Evolutionary conservation across 2,888 invertebrate species (phyloP), one percentile per base, ranked within the genome.

Genomic region (Eumacrocentrus americanus): DNA sequence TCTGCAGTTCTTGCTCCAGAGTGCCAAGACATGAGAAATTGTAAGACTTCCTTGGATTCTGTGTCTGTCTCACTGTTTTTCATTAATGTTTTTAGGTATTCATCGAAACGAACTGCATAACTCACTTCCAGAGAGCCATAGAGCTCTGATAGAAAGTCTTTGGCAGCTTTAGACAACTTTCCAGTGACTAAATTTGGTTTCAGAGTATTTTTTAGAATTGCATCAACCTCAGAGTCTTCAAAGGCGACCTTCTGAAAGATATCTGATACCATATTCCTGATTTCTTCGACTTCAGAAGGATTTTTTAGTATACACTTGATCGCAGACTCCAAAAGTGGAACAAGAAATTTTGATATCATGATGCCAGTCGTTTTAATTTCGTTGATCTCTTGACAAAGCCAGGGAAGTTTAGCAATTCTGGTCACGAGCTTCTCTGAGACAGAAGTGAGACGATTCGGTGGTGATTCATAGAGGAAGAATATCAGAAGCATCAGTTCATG

Each of bases 21-120:
- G 42, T 80, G 74, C 77, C 78, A 79, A 0, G 74, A 72, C 42
- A 75, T 76, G 1, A 81, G 56, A 22, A 79, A 78, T 25, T 71
- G 67, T 11, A 80, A 60, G 0, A 70, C 67, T 6, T 60, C 47
- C 22, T 71, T 72, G 0, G 72, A 70, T 3, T 68, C 63, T 0
- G 52, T 7, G 9, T 72, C 65, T 1, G 23, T 64, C 2, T 72
- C 71, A 22, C 67, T 62, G 0, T 54, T 62, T 48, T 70, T 68
- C 77, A 87, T 83, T 20, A 88, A 82, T 12, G 83, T 82, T 69
- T 88, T 88, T 0, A 91, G 82, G 42, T 88, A 86, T 48, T 83
- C 81, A 71, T 92, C 92, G 74, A 92, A 92, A 9, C 85, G 85
- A 0, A 82, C 82, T 0, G 93, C 90, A 75, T 92, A 92, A 67